phyloP scores from a whole-genome alignment of 1,140 invertebrate species.

The Heliothis subflexa region DNA sequence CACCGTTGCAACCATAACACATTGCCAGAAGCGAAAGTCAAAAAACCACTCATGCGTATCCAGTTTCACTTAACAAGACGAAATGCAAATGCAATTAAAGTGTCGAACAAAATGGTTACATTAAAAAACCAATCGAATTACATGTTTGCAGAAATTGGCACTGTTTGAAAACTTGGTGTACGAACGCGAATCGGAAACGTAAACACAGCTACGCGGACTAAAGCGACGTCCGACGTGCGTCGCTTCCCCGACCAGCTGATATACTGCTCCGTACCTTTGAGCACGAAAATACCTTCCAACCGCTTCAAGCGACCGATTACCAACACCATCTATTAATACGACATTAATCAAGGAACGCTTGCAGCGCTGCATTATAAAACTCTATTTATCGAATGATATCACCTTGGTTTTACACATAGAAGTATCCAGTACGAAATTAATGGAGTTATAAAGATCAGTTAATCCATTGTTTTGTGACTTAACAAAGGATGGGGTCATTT shows the following conservation, averaged over 20 bases:
- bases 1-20: slow-evolving; percentile 46
- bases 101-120: slow-evolving; percentile 16
- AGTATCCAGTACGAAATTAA: slow-evolving; percentile 31
- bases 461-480: slow-evolving; percentile 29
- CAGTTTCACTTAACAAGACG: slow-evolving; percentile 52
- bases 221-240: slow-evolving; percentile 33
- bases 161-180: slow-evolving; percentile 40
- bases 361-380: slow-evolving; percentile 28
- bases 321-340: slow-evolving; percentile 21
- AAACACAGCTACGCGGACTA: slow-evolving; percentile 30
- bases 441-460: slow-evolving; percentile 36
- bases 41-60: slow-evolving; percentile 72
- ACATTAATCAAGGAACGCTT: slow-evolving; percentile 29
- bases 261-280: slow-evolving; percentile 46
- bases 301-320: slow-evolving; percentile 44
- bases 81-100: slow-evolving; percentile 22
- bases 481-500: slow-evolving; percentile 30
- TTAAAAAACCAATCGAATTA: slow-evolving; percentile 31
- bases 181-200: slow-evolving; percentile 30
- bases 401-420: slow-evolving; percentile 30
- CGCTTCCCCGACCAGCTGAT: slow-evolving; percentile 37
- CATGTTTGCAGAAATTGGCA: slow-evolving; percentile 32
- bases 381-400: slow-evolving; percentile 48
- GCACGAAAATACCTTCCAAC: slow-evolving; percentile 48
- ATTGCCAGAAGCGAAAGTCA: slow-evolving; percentile 45